These are phyloP conservation scores for Elaphurus davidianus DNA, from an alignment of 2,113 vertebrate genomes.

Conservation along the genomic window DNA sequence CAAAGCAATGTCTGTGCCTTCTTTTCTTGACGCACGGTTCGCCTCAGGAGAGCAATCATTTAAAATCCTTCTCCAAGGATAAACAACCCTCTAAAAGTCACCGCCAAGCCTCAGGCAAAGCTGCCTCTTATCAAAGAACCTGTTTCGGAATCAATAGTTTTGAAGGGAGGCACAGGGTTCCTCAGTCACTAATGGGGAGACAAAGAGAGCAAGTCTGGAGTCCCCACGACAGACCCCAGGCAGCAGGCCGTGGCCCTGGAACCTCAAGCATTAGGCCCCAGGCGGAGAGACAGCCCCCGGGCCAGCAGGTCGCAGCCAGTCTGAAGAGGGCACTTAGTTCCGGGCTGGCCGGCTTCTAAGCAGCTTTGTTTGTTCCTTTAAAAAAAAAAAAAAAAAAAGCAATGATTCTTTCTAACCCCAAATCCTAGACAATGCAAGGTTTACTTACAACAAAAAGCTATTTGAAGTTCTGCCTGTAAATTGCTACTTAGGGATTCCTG, in stretches of 20 bases:
- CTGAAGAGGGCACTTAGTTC: background rate
- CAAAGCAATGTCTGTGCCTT: fast-evolving
- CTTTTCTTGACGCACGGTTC: background rate
- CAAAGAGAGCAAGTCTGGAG: conserved; percentile 25
- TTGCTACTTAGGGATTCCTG: background rate
- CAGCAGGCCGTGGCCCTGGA: background rate
- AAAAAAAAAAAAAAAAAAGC: background rate
- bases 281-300: background rate
- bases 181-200: background rate
- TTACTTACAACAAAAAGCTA: background rate
- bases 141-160: conserved; percentile 33
- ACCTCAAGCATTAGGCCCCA: background rate
- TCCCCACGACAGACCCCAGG: background rate
- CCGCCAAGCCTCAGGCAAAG: background rate
- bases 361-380: background rate
- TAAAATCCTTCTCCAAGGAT: background rate
- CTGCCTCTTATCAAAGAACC: background rate
- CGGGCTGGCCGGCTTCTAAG: background rate
- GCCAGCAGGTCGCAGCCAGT: background rate
- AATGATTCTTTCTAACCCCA: background rate
- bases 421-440: background rate
- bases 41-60: background rate
- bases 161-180: background rate
- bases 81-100: background rate
- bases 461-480: background rate